phyloP scores from a whole-genome alignment of 2,113 vertebrate species.

The cattle (Bos taurus) region DNA sequence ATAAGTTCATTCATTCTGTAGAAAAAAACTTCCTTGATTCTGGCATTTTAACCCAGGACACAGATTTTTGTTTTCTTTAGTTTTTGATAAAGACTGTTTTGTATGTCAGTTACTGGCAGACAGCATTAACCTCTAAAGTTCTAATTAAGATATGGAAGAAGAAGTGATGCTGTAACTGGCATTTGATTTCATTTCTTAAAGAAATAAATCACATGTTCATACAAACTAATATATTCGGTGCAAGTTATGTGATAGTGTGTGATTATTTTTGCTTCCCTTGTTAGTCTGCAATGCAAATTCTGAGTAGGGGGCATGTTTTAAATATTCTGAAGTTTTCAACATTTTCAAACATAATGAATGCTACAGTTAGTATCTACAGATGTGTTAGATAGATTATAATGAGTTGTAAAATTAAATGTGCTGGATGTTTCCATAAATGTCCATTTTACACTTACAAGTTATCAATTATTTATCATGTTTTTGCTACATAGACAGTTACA shows the following conservation, averaged over 20 bases:
- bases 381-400: slow-evolving; percentile 63
- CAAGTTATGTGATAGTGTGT: neutral
- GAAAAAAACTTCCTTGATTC: neutral
- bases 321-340: slow-evolving; percentile 33
- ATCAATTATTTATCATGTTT: slow-evolving; percentile 64
- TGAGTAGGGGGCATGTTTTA: neutral
- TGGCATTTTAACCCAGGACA: neutral
- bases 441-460: slow-evolving; percentile 72
- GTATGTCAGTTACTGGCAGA: neutral
- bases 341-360: slow-evolving; percentile 57
- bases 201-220: neutral
- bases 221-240: neutral
- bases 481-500: slow-evolving; percentile 58
- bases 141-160: slow-evolving; percentile 21
- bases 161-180: neutral
- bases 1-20: neutral
- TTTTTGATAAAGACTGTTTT: neutral
- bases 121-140: neutral
- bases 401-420: slow-evolving; percentile 76
- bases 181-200: slow-evolving; percentile 1
- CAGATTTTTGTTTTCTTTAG: neutral
- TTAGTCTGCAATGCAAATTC: neutral
- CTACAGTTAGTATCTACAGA: slow-evolving; percentile 42
- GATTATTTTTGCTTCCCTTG: neutral
- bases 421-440: slow-evolving; percentile 63